Evolutionary conservation across 2,888 invertebrate genomes (phyloP), one percentile per base, ranked within the genome.

Genomic region (Spialia ferax): DNA sequence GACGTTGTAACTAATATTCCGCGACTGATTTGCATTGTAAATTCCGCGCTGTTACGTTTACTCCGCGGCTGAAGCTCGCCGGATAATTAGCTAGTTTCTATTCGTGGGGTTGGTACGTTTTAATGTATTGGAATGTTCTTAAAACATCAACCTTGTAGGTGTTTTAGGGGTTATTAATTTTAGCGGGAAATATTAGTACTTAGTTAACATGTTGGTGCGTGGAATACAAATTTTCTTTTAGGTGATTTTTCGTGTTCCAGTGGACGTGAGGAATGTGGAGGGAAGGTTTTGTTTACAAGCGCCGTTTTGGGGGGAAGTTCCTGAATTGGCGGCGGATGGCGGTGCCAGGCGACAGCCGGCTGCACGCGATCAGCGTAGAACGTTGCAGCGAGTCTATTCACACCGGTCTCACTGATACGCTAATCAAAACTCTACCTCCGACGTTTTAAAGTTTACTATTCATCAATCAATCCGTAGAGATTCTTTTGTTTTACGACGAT

Each of bases 61-160:
- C 84, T 79, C 82, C 82, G 82, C 82, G 79, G 84, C 82, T 87
- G 88, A 93, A 93, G 93, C 92, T 91, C 86, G 88, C 71, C 82
- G 86, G 85, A 88, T 93, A 93, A 93, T 93, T 93, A 93, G 91
- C 91, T 87, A 90, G 87, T 93, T 93, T 88, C 89, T 91, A 93
- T 93, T 91, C 92, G 86, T 79, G 79, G 80, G 87, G 86, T 85
- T 82, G 81, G 80, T 75, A 77, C 73, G 79, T 76, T 78, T 77
- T 74, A 26, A 60, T 77, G 79, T 81, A 77, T 79, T 74, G 85
- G 84, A 84, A 85, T 83, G 87, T 86, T 85, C 84, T 86, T 80
- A 84, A 84, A 81, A 83, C 78, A 78, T 81, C 82, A 85, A 75
- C 81, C 81, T 80, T 80, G 83, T 80, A 77, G 72, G 77, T 73